Evolutionary conservation across 2,113 vertebrate species (phyloP), one percentile per base, ranked within the genome.

Genomic region (Syngnathus floridae): DNA sequence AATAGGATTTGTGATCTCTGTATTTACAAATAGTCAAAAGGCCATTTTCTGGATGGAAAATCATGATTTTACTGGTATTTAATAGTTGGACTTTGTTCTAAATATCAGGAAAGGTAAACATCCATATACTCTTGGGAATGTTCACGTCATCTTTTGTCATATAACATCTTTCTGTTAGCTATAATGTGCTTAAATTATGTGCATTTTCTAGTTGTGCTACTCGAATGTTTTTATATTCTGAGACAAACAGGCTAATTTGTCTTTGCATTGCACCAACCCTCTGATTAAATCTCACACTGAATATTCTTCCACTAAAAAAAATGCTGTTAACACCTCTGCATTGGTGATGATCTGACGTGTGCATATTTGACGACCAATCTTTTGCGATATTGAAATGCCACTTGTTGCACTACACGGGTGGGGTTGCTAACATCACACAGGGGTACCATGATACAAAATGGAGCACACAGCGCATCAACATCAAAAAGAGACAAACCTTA

Each of bases 241-340:
- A 73, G 69, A 70, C 70, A 69, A 67, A 43, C 67, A 49, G 66
- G 55, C 57, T 74, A 9, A 12, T 77, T 52, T 63, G 19, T 70
- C 59, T 70, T 71, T 70, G 26, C 68, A 86, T 86, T 87, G 82
- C 85, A 88, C 75, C 69, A 67, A 69, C 64, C 67, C 78, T 72
- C 26, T 60, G 19, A 49, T 45, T 73, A 65, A 60, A 46, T 67
- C 13, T 63, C 22, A 63, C 46, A 64, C 21, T 13, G 11, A 60
- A 13, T 61, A 4, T 38, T 22, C 26, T 43, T 11, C 2, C 22
- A 4, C 4, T 11, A 59, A 38, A 60, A 60, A 40, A 40, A 41
- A 40, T 26, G 21, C 40, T 26, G 11, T 22, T 13, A 60, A 12
- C 40, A 14, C n/a, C 7, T 56, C 12, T 35, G 26, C 11, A 26